Conservation (phyloP, 2,113 vertebrate species). For the Pterocles gutturalis region DNA sequence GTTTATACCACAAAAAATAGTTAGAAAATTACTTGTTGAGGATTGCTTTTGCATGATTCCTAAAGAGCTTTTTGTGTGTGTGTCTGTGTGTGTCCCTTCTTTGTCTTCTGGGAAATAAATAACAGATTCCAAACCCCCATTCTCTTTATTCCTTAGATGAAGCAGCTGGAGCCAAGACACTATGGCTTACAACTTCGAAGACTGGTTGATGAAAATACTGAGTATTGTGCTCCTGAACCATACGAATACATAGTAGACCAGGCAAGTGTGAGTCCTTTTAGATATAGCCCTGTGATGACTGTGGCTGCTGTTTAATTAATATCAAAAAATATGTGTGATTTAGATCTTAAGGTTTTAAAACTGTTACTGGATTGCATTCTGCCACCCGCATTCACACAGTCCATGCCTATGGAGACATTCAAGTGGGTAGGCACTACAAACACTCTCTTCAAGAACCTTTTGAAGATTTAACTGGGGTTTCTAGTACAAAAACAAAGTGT, state of each 20-base stretch:
- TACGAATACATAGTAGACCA: conserved; percentile 82
- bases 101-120: neutral
- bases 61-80: neutral
- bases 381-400: neutral
- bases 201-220: conserved; percentile 68
- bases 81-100: neutral
- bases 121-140: neutral
- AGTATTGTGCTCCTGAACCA: conserved; percentile 68
- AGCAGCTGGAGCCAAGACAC: conserved; percentile 84
- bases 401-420: neutral
- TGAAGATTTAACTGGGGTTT: neutral
- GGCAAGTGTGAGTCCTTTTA: conserved; percentile 73
- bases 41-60: neutral
- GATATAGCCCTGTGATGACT: neutral
- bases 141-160: conserved; percentile 78
- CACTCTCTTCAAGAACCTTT: neutral
- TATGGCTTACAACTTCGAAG: conserved; percentile 84
- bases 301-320: neutral
- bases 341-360: neutral
- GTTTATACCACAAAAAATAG: neutral
- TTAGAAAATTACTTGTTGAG: neutral
- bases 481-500: neutral
- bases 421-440: neutral
- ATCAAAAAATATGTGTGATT: neutral
- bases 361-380: neutral